Percentiles rank a stretch among this genome's conserved stretches.
Conservation (phyloP, 2,888 invertebrate species). For the Lamproptera curius region DNA sequence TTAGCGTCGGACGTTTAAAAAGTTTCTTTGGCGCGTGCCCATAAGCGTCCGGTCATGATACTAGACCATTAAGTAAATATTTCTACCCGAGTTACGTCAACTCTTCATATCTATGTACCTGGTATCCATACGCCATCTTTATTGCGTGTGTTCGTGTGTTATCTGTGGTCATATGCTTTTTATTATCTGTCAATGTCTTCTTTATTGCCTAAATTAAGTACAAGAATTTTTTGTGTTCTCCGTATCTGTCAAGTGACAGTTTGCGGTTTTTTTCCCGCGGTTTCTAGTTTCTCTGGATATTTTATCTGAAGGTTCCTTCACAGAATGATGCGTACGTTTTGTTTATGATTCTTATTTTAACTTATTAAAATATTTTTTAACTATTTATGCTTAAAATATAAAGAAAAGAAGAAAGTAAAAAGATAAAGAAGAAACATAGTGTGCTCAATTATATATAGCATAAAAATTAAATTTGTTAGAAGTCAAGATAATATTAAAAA, state of each 20-base stretch:
- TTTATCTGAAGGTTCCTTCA: too few species aligned
- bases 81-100: slow-evolving; percentile 29
- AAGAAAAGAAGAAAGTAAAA: too few species aligned
- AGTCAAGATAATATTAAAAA: too few species aligned
- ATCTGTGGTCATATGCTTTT: background rate
- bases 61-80: slow-evolving; percentile 23
- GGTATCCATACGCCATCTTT: slow-evolving; percentile 22
- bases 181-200: background rate
- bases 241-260: too few species aligned
- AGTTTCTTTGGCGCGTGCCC: background rate
- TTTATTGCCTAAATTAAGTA: slow-evolving; percentile 4
- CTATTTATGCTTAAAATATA: too few species aligned
- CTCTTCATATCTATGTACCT: slow-evolving; percentile 25
- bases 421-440: too few species aligned
- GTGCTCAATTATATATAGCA: too few species aligned
- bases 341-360: background rate
- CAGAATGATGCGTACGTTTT: background rate
- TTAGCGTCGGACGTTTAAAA: background rate
- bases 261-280: too few species aligned
- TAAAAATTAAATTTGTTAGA: too few species aligned
- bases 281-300: too few species aligned
- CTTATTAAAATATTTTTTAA: too few species aligned
- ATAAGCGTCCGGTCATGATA: slow-evolving; percentile 5
- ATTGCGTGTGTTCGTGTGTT: background rate
- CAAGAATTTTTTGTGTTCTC: too few species aligned